These are phyloP conservation scores for Chaetodon trifascialis DNA, from an alignment of 2,113 vertebrate genomes.

Conservation along the genomic window DNA sequence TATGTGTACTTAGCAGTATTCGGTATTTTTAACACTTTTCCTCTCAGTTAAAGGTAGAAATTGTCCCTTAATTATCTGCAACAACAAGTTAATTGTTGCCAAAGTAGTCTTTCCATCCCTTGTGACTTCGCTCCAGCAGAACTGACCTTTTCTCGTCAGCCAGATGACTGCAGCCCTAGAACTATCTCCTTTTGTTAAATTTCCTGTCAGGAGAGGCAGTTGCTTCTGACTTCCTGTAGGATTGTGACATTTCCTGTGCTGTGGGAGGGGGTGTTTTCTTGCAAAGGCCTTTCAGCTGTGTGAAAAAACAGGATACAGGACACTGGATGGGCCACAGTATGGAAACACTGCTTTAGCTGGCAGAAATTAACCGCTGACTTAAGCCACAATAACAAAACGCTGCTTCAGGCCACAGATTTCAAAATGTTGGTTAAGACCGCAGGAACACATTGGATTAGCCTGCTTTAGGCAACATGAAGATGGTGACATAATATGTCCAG, in stretches of 20 bases:
- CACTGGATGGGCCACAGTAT: slow-evolving; percentile 40
- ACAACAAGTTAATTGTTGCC: too few species aligned
- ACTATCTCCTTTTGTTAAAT: slow-evolving; percentile 73
- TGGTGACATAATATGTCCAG: background rate
- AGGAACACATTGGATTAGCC: background rate
- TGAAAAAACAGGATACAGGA: slow-evolving; percentile 67
- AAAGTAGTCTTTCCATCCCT: slow-evolving; percentile 5
- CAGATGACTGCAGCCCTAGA: slow-evolving; percentile 44
- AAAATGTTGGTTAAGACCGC: slow-evolving; percentile 15
- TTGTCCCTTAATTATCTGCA: background rate
- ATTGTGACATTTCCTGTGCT: slow-evolving; percentile 75
- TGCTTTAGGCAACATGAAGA: background rate
- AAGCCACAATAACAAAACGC: slow-evolving; percentile 2
- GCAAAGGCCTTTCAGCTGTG: slow-evolving; percentile 53
- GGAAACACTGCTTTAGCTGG: slow-evolving; percentile 49
- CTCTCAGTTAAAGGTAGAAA: background rate
- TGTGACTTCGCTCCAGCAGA: slow-evolving; percentile 7
- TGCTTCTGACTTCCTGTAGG: slow-evolving; percentile 78
- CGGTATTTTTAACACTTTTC: background rate
- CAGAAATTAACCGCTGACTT: slow-evolving; percentile 19
- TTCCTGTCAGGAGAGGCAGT: slow-evolving; percentile 75
- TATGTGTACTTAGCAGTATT: background rate
- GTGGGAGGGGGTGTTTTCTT: slow-evolving; percentile 27
- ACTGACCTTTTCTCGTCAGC: slow-evolving; percentile 44
- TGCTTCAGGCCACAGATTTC: background rate